Base-by-base conservation (phyloP, 2,888 invertebrate species). In the Cepaea hortensis region DNA sequence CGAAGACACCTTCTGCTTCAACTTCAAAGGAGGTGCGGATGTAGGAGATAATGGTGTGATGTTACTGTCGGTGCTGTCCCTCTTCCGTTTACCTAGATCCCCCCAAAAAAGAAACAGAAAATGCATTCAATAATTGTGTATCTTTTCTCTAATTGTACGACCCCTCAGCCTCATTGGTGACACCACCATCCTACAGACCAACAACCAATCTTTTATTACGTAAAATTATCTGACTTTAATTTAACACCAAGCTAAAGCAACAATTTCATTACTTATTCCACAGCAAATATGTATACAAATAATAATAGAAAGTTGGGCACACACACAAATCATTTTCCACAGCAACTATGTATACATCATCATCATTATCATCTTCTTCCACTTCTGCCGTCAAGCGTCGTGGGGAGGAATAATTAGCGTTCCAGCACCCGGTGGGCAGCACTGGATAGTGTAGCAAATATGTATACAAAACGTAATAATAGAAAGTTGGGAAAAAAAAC, bases 31-130 rank as follows among this genome's bases (percentile, higher is more conserved):
- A 35, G 83, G 85, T 72, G 68, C 50, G 23, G 85, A 48, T 61
- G 73, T 5, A 62, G 76, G 46, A 11, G 77, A 46, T 55, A 76
- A 76, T 46, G 84, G 13, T 55, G 11, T 6, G 15, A 35, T 85
- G 75, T 13, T 75, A 18, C 75, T 35, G 20, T 81, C 85, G 11
- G 13, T 18, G n/a, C 81, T 48, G 35, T 81, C 81, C 13, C 68
- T 72, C 62, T 81, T 85, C n/a, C 68, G 73, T 75, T 85, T 85
- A 6, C 85, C 85, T 85, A 48, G 46, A 15, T 15, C 81, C 35
- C 35, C 35, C 35, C 35, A 35, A 35, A 35, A 35, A 72, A 72
- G 62, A 68, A 20, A n/a, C 5, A 23, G 46, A 62, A 79, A 79
- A 79, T 48, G 73, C 55, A 7, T 1, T 20, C 7, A n/a, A 70